Conservation (phyloP, 2,113 vertebrate species). For the Bambusicola thoracicus region DNA sequence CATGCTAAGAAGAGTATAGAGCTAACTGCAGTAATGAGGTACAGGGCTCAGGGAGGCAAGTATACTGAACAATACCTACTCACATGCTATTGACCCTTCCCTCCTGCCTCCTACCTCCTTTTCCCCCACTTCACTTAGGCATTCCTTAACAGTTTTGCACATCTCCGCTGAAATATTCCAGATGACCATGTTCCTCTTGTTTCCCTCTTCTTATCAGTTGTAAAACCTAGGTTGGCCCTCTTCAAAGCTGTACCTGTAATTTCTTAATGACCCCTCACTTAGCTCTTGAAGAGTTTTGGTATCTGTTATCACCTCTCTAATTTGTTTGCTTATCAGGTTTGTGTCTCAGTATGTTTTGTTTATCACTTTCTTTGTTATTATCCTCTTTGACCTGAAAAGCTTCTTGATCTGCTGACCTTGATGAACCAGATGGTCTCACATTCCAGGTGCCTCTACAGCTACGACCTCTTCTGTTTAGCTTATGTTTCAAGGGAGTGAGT, state of each 20-base stretch:
- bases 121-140: fast-evolving
- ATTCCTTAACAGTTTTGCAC: not conserved
- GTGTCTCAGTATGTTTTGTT: not conserved
- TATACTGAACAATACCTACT: not conserved
- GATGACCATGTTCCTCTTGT: not conserved
- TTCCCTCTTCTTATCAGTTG: not conserved
- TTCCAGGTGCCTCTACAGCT: not conserved
- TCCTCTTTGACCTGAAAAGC: not conserved
- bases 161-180: not conserved
- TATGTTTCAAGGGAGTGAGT: not conserved
- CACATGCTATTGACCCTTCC: fast-evolving
- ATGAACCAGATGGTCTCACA: not conserved
- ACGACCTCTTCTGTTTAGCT: not conserved
- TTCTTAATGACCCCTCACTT: not conserved
- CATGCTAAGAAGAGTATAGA: not conserved
- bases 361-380: not conserved
- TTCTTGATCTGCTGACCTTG: not conserved
- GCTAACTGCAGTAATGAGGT: not conserved
- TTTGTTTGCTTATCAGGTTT: not conserved
- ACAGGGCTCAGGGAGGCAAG: not conserved
- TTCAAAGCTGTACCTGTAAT: not conserved
- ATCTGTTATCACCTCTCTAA: not conserved
- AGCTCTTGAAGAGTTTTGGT: not conserved
- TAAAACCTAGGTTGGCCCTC: not conserved
- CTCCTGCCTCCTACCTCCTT: not conserved